A percentile compares a stretch with the other conserved stretches of the same genome.
Evolutionary conservation across 2,113 vertebrate species (phyloP).

Genomic region (Hassar affinis): DNA sequence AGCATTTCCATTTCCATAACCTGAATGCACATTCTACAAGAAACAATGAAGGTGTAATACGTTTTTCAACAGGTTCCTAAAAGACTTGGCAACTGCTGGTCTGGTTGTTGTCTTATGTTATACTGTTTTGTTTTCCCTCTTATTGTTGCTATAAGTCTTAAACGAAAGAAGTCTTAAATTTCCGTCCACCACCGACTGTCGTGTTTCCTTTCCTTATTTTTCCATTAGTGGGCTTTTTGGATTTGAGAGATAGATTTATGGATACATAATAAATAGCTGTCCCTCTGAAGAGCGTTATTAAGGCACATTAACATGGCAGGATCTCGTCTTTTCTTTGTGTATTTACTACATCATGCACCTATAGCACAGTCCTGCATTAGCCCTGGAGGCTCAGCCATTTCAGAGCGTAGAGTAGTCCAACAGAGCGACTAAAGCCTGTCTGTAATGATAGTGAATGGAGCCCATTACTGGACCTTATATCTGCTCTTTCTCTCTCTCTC

Average conservation of each 20-base stretch:
- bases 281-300: neutral
- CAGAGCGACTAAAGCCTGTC: neutral
- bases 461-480: conserved; percentile 7
- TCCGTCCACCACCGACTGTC: neutral
- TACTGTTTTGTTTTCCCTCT: neutral
- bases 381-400: neutral
- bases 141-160: neutral
- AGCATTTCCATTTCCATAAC: neutral
- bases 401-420: neutral
- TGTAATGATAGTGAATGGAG: conserved; percentile 23
- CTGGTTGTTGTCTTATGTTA: neutral
- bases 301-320: neutral
- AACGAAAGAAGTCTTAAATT: neutral
- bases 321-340: neutral
- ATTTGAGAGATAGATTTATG: neutral
- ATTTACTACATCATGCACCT: neutral
- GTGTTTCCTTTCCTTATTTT: neutral
- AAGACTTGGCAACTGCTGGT: neutral
- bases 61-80: neutral
- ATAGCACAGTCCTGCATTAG: neutral
- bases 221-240: neutral
- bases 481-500: neutral
- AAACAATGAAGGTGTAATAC: neutral
- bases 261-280: neutral
- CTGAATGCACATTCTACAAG: neutral